Evolutionary conservation across 2,113 vertebrate genomes (phyloP).

Genomic region (Aythya baeri): DNA sequence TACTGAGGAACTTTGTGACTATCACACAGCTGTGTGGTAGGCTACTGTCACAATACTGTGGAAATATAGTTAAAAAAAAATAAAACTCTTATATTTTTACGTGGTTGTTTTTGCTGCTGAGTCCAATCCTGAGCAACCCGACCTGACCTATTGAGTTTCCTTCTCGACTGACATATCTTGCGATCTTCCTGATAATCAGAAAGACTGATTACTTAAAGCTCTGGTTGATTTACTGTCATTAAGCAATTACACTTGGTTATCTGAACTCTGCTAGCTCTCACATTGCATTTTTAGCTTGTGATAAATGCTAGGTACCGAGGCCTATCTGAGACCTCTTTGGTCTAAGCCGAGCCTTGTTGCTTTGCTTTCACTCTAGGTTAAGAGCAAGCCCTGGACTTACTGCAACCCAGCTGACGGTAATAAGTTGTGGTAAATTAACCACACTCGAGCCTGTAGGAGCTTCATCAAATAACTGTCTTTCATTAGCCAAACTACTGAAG

Average conservation of each 20-base stretch:
- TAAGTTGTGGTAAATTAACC: background rate
- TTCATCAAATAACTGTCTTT: background rate
- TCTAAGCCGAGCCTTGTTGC: background rate
- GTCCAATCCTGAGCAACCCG: background rate
- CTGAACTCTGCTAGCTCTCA: background rate
- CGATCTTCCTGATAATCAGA: slow-evolving; percentile 4
- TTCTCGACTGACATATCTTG: background rate
- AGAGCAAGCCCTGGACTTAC: background rate
- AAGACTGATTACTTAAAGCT: background rate
- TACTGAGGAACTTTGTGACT: background rate
- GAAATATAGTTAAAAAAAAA: slow-evolving; percentile 8
- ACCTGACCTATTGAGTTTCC: slow-evolving; percentile 39
- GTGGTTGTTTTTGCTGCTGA: background rate
- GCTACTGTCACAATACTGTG: background rate
- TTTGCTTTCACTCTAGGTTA: background rate
- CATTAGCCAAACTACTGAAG: background rate
- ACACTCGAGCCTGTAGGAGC: background rate
- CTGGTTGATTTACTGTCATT: background rate
- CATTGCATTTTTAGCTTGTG: background rate
- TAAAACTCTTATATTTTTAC: background rate
- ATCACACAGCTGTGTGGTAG: background rate
- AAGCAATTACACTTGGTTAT: background rate
- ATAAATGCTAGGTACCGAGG: background rate
- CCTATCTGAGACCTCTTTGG: background rate
- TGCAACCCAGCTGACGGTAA: background rate